Percentiles rank a stretch among this genome's conserved stretches.
Conservation (phyloP, 1,140 invertebrate species). For the Calephelis virginiensis region DNA sequence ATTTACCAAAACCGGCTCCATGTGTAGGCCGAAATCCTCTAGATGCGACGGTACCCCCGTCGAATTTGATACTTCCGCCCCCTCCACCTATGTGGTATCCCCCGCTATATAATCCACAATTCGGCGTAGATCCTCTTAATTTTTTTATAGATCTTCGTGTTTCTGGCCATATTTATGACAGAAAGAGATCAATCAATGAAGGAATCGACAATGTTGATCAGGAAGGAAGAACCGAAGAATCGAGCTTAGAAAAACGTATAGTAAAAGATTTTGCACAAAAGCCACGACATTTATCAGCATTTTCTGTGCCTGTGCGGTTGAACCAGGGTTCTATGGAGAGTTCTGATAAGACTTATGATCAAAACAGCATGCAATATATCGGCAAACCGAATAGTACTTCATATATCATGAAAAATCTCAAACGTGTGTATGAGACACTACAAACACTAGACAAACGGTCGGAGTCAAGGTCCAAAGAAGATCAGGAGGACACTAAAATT, state of each 20-base stretch:
- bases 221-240: constrained; percentile 51
- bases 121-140: constrained; percentile 88
- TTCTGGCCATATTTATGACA: constrained; percentile 88
- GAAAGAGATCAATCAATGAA: constrained; percentile 80
- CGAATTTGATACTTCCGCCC: constrained; percentile 80
- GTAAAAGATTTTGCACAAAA: constrained; percentile 67
- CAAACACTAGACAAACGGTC: constrained; percentile 43
- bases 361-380: constrained; percentile 31
- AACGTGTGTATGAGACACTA: constrained; percentile 60
- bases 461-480: constrained; percentile 38
- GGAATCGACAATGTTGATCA: constrained; percentile 45
- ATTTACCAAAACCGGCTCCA: constrained; percentile 59
- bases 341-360: constrained; percentile 56
- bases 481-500: constrained; percentile 59
- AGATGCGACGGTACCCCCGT: constrained; percentile 66
- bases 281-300: constrained; percentile 81
- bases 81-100: constrained; percentile 87
- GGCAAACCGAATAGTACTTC: constrained; percentile 59
- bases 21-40: constrained; percentile 53
- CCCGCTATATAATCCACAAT: constrained; percentile 84
- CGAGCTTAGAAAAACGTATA: constrained; percentile 53
- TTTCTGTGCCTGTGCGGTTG: constrained; percentile 79
- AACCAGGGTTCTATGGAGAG: constrained; percentile 34
- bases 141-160: constrained; percentile 90
- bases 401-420: constrained; percentile 70